Evolutionary conservation across 2,888 invertebrate species (phyloP).

Genomic region (Halictus quadricinctus): DNA sequence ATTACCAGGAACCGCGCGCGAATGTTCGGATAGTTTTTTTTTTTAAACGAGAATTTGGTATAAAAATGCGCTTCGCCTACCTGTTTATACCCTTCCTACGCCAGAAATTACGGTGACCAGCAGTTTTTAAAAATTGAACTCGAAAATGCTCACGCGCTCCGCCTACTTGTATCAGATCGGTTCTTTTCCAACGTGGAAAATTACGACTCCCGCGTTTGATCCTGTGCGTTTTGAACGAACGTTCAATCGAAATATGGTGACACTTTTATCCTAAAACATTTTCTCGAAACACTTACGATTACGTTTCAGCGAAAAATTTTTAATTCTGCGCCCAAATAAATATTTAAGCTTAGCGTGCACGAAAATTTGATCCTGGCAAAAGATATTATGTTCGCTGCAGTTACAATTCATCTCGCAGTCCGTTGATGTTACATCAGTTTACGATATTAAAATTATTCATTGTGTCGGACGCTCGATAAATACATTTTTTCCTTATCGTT

Average conservation of each 20-base stretch:
- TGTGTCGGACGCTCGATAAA: not conserved
- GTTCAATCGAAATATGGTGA: not conserved
- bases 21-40: not conserved
- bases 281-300: no score
- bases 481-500: not conserved
- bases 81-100: not conserved
- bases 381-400: not conserved
- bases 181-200: not conserved
- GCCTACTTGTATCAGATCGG: not conserved
- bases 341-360: not conserved
- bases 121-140: not conserved
- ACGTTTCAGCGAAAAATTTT: not conserved
- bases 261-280: not conserved
- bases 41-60: not conserved
- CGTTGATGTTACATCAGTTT: not conserved
- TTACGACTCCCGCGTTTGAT: not conserved
- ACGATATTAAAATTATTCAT: not conserved
- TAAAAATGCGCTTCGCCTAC: not conserved
- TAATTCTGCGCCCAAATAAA: not conserved
- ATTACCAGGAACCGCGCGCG: not conserved
- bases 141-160: not conserved
- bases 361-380: not conserved
- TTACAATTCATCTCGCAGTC: not conserved
- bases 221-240: not conserved
- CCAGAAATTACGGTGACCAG: not conserved